Evolutionary conservation across 2,113 vertebrate species (phyloP).

Genomic region (Phrynosoma blainvillii): DNA sequence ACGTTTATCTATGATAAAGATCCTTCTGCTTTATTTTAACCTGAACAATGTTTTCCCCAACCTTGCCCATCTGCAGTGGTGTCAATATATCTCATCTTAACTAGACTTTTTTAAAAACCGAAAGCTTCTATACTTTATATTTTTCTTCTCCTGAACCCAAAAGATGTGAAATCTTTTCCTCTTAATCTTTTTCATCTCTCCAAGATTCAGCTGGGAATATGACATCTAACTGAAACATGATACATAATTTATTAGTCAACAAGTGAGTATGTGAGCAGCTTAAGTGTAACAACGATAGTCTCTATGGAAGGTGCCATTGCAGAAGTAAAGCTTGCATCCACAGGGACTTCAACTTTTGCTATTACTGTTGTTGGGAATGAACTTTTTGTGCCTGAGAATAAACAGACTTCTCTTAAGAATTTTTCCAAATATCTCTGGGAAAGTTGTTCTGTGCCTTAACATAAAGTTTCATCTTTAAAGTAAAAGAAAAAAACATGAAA

Average conservation of each 20-base stretch:
- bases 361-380: neutral
- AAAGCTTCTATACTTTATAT: neutral
- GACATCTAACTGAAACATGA: neutral
- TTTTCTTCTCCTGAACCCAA: neutral
- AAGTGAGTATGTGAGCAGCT: rapidly evolving
- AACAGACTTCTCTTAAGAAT: slow-evolving; percentile 50
- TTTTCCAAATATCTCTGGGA: slow-evolving; percentile 32
- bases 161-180: neutral
- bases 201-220: neutral
- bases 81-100: neutral
- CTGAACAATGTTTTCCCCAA: neutral
- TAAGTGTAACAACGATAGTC: rapidly evolving
- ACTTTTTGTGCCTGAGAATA: slow-evolving; percentile 24
- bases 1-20: no score
- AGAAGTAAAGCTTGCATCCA: neutral
- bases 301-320: slow-evolving; percentile 18
- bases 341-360: neutral
- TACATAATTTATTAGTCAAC: slow-evolving; percentile 17
- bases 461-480: slow-evolving; percentile 17
- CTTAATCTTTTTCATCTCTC: neutral
- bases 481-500: neutral
- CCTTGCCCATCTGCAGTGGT: neutral
- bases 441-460: slow-evolving; percentile 17
- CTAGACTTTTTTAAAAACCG: neutral
- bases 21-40: no score